Evolutionary conservation across 2,113 vertebrate genomes (phyloP), one percentile per base, ranked within the genome.

Genomic region (Okapia johnstoni): DNA sequence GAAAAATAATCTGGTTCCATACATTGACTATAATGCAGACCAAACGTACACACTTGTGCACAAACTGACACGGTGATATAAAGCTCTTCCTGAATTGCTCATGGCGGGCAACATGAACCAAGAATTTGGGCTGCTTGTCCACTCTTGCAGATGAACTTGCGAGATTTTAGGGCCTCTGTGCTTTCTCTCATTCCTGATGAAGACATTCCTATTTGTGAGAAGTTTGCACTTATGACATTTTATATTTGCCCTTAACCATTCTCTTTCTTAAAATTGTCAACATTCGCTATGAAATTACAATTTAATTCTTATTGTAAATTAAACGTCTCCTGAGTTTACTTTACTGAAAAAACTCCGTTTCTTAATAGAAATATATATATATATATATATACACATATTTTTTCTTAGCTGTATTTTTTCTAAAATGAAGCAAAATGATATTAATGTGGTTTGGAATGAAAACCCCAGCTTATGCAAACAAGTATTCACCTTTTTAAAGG

Each of bases 1-100:
- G 97, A 98, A 97, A 98, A 87, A 92, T 97, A 84, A 76, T 26
- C 36, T 93, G 96, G 85, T 70, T 95, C 60, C 25, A 43, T 77
- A 77, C 50, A 28, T 91, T 94, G 55, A 88, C 40, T 87, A 14
- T 80, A 50, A 81, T 81, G 70, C 54, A 91, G 77, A 77, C 61
- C 21, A 89, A 85, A 97, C 36, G 90, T 46, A 46, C 25, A 77
- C 19, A 40, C 33, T 85, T 83, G 94, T 92, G 60, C n/a, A 1
- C 6, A 89, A 10, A 50, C 52, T 2, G 52, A 83, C 58, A 43
- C 0, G 36, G 30, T 4, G 9, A 55, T 87, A 25, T 54, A 11
- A 93, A 77, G 21, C 21, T 66, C 17, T 43, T 91, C 46, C 40
- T 87, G 46, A 28, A 14, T 33, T 3, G 5, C 12, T 95, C 70